These are phyloP conservation scores for Psilopsiagon aurifrons DNA, from an alignment of 2,113 vertebrate species.

Conservation along the genomic window DNA sequence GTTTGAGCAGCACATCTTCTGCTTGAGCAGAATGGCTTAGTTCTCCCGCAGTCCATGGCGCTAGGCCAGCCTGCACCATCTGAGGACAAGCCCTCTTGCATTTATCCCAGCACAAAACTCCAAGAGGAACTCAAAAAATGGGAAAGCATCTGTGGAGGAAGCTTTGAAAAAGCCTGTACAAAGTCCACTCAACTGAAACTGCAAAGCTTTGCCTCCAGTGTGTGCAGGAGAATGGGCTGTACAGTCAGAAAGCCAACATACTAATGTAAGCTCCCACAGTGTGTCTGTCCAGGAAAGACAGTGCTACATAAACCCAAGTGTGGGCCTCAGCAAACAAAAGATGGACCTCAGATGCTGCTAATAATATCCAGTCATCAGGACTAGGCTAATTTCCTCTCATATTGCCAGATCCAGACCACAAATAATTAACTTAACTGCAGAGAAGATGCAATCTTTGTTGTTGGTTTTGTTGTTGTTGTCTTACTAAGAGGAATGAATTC, in stretches of 20 bases:
- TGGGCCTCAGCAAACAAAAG: not conserved
- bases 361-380: conserved; percentile 2
- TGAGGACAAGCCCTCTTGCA: conserved; percentile 17
- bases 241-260: conserved; percentile 52
- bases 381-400: conserved; percentile 1
- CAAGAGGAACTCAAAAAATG: not conserved
- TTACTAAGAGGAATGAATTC: not conserved
- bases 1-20: conserved; percentile 50
- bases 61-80: conserved; percentile 32
- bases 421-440: conserved; percentile 9
- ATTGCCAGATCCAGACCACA: conserved; percentile 6
- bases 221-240: not conserved
- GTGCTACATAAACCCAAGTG: not conserved
- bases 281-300: not conserved
- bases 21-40: conserved; percentile 1
- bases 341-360: conserved; percentile 9
- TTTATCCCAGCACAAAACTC: conserved; percentile 40
- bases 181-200: conserved; percentile 45
- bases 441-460: not conserved
- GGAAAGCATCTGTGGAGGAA: not conserved
- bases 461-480: not conserved
- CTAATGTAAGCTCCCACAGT: conserved; percentile 4
- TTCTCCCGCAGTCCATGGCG: not conserved
- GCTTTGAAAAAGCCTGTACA: conserved; percentile 24
- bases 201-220: not conserved